Evolutionary conservation across 53 echinoderm and acorn worm genomes (phyloP), one percentile per base, ranked within the genome.

Genomic region (Astropecten irregularis): DNA sequence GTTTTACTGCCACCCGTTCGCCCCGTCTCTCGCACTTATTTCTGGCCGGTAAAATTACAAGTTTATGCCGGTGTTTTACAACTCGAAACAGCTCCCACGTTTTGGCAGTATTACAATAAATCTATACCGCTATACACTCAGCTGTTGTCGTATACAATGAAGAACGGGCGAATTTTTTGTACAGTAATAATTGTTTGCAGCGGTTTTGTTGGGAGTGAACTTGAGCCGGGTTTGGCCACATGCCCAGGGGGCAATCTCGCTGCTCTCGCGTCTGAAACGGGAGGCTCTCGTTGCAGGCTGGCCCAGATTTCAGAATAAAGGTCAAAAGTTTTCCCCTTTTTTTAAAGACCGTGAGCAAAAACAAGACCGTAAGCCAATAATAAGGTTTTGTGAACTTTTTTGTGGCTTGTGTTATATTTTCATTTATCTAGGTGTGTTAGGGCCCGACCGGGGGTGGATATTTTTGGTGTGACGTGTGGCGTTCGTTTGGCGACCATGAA

Each of bases 1-100:
- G n/a, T n/a, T 77, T 58, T 58, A 58, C 76, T 23, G 58, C 76
- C 40, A 23, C 9, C 40, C 76, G 5, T 4, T 6, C 79, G 4
- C 9, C n/a, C 60, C 28, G 44, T 35, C 61, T 25, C 9, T 27
- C 30, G 40, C 49, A 42, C 46, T 60, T n/a, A n/a, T n/a, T 79
- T 62, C 62, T 48, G n/a, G 46, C 79, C 79, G 79, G 79, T 79
- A 62, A 79, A 79, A 79, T 79, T 26, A 79, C n/a, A 46, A 79
- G 48, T 61, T 68, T 61, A 61, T 40, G n/a, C 62, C 46, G 79
- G 56, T 62, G 60, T 79, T 79, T 79, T 62, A 79, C 79, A 79
- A 60, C 61, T 31, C 79, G 8, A 46, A 20, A 44, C 79, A 62
- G 42, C 30, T 31, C 44, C 46, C 46, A 35, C 28, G 68, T 64